Conservation (phyloP, 2,797 vertebrate species). For the Phyllotis vaccarum region DNA sequence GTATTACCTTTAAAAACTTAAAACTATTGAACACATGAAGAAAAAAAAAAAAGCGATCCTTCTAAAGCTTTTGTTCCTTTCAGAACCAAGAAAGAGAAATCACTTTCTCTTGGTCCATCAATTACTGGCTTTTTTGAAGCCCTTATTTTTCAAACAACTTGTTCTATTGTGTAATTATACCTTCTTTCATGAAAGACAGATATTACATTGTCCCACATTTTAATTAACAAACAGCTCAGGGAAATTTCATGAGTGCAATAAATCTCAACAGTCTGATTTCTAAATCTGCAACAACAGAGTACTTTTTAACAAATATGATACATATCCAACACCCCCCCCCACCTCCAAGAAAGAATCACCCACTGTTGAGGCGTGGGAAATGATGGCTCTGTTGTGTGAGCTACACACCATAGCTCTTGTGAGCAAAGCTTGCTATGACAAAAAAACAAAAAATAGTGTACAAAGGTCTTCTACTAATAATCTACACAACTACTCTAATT, state of each 20-base stretch:
- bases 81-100: slow-evolving; percentile 50
- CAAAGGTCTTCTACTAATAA: background rate
- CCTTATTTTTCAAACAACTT: slow-evolving; percentile 71
- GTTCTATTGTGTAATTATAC: slow-evolving; percentile 69
- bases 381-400: background rate
- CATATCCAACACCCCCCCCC: background rate
- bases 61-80: background rate
- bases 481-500: background rate
- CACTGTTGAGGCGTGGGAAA: slow-evolving; percentile 46
- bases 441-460: background rate
- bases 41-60: background rate
- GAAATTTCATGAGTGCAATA: slow-evolving; percentile 73
- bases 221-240: slow-evolving; percentile 72
- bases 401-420: background rate
- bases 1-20: background rate
- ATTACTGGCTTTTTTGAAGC: background rate
- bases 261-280: slow-evolving; percentile 72
- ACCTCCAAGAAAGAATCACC: slow-evolving; percentile 56
- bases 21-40: slow-evolving; percentile 40
- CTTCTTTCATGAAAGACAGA: slow-evolving; percentile 71
- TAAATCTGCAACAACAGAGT: slow-evolving; percentile 69
- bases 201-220: slow-evolving; percentile 73
- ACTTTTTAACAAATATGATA: slow-evolving; percentile 71
- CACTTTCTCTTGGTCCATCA: slow-evolving; percentile 5
- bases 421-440: background rate